phyloP scores from a whole-genome alignment of 1,140 invertebrate species.

The Aricia agestis region DNA sequence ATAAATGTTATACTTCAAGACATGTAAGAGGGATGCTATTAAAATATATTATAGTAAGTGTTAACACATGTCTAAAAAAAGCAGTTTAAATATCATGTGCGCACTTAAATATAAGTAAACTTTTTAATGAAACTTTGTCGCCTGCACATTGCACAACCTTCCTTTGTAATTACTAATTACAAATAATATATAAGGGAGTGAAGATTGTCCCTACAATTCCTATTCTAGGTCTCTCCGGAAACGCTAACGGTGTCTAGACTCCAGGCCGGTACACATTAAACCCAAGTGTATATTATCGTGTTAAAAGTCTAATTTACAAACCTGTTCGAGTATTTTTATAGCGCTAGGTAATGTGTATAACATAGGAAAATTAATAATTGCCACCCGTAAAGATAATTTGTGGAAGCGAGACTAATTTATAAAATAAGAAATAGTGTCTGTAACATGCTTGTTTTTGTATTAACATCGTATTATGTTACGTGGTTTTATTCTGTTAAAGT shows the following conservation, averaged over 20 bases:
- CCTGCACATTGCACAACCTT: no score
- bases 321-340: slow-evolving; percentile 10
- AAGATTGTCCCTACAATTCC: background rate
- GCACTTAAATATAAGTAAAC: no score
- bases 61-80: no score
- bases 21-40: no score
- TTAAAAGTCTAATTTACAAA: slow-evolving; percentile 3
- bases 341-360: slow-evolving; percentile 1
- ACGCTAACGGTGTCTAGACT: background rate
- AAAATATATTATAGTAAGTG: no score
- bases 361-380: slow-evolving; percentile 8
- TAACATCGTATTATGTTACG: background rate
- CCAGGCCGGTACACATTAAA: background rate
- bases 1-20: no score
- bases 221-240: slow-evolving; percentile 8
- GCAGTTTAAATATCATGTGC: no score
- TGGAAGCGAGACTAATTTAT: background rate
- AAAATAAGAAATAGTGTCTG: background rate
- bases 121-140: no score
- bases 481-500: background rate
- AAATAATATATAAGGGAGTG: background rate
- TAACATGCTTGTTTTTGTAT: background rate
- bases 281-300: background rate
- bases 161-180: no score
- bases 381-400: slow-evolving; percentile 6